Base-by-base conservation (phyloP, 2,113 vertebrate species). In the Oryzias curvinotus region DNA sequence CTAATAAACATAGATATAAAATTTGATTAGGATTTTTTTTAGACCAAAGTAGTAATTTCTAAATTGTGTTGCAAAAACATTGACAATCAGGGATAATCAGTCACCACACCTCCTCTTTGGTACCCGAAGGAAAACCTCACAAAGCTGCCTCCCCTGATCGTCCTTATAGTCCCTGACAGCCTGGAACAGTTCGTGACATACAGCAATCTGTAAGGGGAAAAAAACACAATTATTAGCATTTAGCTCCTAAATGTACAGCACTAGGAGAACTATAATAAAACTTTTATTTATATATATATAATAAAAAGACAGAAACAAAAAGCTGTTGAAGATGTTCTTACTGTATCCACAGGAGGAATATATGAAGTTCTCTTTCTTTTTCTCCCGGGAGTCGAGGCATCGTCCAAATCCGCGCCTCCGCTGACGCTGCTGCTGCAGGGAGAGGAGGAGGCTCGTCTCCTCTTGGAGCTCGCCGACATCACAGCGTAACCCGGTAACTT, bases 111-210 rank as follows among this genome's bases (percentile, higher is more conserved):
- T 95, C 88, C 97, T 92, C 80, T 99, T 99, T 3, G 98, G 97
- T 71, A 94, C 96, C 73, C 96, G 91, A 62, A 95, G 94, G 84
- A 99, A 99, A 58, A 95, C 89, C 57, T 99, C 97, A 89, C 95
- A 94, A 5, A 98, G 93, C 56, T 96, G 95, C 77, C 95, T 93
- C 57, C 96, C 97, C 46, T 96, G 96, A 41, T 94, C 93, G 87
- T 99, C 97, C 82, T 98, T 98, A 89, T 96, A 93, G 86, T 99
- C 97, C 83, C 95, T 92, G 79, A 99, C 91, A 71, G 96, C 94
- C 64, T 97, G 98, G 78, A 96, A 99, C 68, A 99, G 89, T 66
- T 98, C 97, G 85, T 98, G 96, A 81, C 98, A 99, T 25, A 99
- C 94, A 68, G 97, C 96, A 87, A 99, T 96, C 97, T 99, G 85